Evolutionary conservation across 1,140 invertebrate species (phyloP), one percentile per base, ranked within the genome.

Genomic region (Musca domestica): DNA sequence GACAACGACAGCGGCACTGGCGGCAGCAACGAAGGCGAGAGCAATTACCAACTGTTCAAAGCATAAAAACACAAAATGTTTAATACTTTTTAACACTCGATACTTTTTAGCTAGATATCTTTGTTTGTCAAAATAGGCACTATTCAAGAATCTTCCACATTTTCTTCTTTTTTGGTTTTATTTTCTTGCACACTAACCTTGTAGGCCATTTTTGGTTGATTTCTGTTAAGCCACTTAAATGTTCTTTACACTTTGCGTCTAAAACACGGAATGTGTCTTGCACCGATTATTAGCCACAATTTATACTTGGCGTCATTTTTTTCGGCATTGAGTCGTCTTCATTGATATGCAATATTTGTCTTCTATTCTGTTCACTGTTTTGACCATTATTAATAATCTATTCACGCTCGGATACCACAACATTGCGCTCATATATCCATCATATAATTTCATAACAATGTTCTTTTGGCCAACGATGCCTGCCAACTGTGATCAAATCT

Each of bases 301-400:
- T 66, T 66, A 69, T 69, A 69, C 67, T 61, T 23, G 63, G 12
- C 14, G 27, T 49, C 25, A 34, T 17, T 30, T 47, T n/a, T 27
- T 47, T 41, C 64, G 66, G 52, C 65, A 67, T 70, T 70, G 69
- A 67, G 51, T 20, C 27, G 19, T 48, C 56, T 25, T 64, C 48
- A 70, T 70, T 70, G 49, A 64, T 52, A 70, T 70, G 67, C 69
- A 67, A 15, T 64, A 67, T 64, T 34, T 22, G 69, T 56, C 23
- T 20, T 34, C n/a, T 61, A 34, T 51, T 51, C n/a, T 20, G 5
- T 51, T 51, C 20, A 19, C 4, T 10, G 48, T 51, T 51, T 61
- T 61, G 30, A 7, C 41, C 2, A 30, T 27, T 34, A 61, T 61
- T 61, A 41, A 61, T 61, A 61, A 41, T 61, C 56, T 19, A 30